Percentiles rank a stretch among this genome's conserved stretches.
These are phyloP conservation scores for Mionectes olivaceus DNA, from an alignment of 2,797 vertebrate genomes.

Conservation along the genomic window DNA sequence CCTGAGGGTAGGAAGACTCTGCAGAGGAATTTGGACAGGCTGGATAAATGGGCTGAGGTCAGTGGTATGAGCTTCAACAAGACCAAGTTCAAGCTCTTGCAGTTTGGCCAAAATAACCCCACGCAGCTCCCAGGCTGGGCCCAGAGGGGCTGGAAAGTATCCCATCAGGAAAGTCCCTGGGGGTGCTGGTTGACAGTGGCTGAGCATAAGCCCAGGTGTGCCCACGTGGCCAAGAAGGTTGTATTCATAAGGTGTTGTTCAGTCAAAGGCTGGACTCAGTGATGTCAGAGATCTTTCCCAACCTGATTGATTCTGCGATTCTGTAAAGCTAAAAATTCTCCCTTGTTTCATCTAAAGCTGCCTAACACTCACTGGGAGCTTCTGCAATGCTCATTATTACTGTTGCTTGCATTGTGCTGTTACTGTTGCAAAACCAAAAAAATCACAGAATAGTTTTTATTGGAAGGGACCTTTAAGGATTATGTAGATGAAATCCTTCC, in stretches of 20 bases:
- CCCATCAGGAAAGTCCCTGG: neutral
- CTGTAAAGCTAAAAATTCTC: neutral
- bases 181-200: fast-evolving
- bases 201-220: neutral
- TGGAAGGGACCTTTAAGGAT: neutral
- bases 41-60: fast-evolving
- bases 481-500: fast-evolving
- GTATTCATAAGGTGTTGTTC: fast-evolving
- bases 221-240: neutral
- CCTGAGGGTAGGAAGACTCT: neutral
- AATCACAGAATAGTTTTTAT: neutral
- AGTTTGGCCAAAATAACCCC: too few relatives aligned
- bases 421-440: neutral
- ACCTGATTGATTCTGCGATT: neutral
- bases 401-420: neutral
- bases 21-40: neutral
- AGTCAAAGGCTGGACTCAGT: neutral
- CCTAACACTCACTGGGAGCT: fast-evolving
- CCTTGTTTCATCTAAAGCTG: neutral
- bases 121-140: neutral
- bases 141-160: neutral
- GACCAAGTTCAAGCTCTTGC: neutral
- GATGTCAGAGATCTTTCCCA: neutral
- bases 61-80: neutral
- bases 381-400: fast-evolving